phyloP scores from a whole-genome alignment of 2,797 vertebrate genomes.

The Hephaestus fuliginosus region DNA sequence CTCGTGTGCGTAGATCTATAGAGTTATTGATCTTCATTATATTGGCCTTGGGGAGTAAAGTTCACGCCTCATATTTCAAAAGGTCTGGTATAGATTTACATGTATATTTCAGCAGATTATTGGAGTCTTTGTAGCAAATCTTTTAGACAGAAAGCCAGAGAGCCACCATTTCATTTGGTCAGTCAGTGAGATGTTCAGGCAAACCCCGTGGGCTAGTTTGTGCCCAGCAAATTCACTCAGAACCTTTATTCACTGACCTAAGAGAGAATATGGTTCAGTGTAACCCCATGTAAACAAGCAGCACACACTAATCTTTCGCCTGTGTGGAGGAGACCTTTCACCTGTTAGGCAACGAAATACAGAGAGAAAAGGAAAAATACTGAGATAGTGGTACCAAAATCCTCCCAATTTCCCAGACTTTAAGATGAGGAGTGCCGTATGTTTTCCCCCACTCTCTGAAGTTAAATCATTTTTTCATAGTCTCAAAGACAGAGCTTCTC shows the following conservation, averaged over 20 bases:
- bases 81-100: slow-evolving; percentile 45
- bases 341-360: slow-evolving; percentile 8
- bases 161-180: not conserved
- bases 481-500: slow-evolving; percentile 44
- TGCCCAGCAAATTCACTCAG: not conserved
- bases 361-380: slow-evolving; percentile 11
- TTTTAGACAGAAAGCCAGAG: not conserved
- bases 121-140: slow-evolving; percentile 4
- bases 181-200: not conserved
- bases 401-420: slow-evolving; percentile 16
- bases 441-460: slow-evolving; percentile 44
- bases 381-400: slow-evolving; percentile 38
- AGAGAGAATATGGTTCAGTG: slow-evolving; percentile 2
- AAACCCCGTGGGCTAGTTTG: not conserved
- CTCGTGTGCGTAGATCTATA: slow-evolving; percentile 53
- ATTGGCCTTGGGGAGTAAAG: slow-evolving; percentile 45
- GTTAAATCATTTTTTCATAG: slow-evolving; percentile 47
- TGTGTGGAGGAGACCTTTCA: slow-evolving; percentile 14
- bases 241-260: not conserved
- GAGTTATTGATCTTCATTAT: slow-evolving; percentile 67
- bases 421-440: slow-evolving; percentile 36
- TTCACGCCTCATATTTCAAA: slow-evolving; percentile 54
- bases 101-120: slow-evolving; percentile 48
- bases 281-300: slow-evolving; percentile 28
- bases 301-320: not conserved